phyloP scores from a whole-genome alignment of 2,888 invertebrate species.

The Atethmia centrago region DNA sequence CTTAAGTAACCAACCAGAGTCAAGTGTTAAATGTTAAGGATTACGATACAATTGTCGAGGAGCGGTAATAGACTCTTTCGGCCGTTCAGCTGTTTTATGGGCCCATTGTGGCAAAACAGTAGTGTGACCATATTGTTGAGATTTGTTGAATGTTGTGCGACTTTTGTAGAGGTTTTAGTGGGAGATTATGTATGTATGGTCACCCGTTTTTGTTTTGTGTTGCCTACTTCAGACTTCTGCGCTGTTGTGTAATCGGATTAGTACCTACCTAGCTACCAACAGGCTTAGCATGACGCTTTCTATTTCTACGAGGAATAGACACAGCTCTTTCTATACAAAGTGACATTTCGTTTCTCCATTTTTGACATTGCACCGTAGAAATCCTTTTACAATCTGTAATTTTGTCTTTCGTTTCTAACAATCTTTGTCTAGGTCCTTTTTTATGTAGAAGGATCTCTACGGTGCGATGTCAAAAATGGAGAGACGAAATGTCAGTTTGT shows the following conservation, averaged over 20 bases:
- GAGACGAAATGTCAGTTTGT: too few species aligned
- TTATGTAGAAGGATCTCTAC: too few species aligned
- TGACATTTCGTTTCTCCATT: too few species aligned
- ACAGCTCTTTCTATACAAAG: too few species aligned
- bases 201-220: too few species aligned
- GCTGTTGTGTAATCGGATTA: not conserved
- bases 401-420: too few species aligned
- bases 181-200: not conserved
- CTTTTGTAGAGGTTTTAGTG: not conserved
- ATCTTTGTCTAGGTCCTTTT: too few species aligned
- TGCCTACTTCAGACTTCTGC: not conserved
- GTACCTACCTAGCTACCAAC: not conserved
- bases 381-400: too few species aligned
- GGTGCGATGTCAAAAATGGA: too few species aligned
- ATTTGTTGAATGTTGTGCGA: not conserved
- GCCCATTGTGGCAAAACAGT: conserved; percentile 44
- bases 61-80: conserved; percentile 64
- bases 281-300: too few species aligned
- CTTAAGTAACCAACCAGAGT: conserved; percentile 21
- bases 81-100: conserved; percentile 63
- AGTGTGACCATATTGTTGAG: conserved; percentile 27
- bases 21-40: conserved; percentile 62
- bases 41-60: conserved; percentile 64
- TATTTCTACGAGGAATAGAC: too few species aligned
- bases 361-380: too few species aligned